Percentiles rank a stretch among this genome's conserved stretches.
These are phyloP conservation scores for Naso thynnoides DNA, from an alignment of 2,797 vertebrate species.

Conservation along the genomic window DNA sequence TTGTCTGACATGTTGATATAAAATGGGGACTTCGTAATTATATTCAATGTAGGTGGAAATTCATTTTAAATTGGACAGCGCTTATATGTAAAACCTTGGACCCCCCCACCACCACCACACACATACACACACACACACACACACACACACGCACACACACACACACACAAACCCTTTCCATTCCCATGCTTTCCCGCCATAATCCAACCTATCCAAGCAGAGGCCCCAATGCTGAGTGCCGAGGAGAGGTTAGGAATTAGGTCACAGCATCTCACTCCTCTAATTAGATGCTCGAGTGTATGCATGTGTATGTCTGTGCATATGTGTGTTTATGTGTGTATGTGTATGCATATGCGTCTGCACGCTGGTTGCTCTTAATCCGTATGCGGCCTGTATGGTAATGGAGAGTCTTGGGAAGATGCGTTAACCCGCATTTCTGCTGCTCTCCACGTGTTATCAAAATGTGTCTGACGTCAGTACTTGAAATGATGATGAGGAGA, in stretches of 20 bases:
- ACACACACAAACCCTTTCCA: background rate
- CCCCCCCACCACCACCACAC: too few relatives aligned
- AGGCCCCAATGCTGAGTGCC: constrained; percentile 52
- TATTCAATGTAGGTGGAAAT: background rate
- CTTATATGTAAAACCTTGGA: background rate
- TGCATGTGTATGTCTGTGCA: constrained; percentile 51
- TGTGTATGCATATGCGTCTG: constrained; percentile 56
- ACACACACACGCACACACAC: too few relatives aligned
- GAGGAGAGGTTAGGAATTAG: constrained; percentile 78
- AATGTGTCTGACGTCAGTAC: constrained; percentile 44
- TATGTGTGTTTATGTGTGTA: constrained; percentile 33
- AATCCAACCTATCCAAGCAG: constrained; percentile 58
- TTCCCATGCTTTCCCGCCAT: constrained; percentile 47
- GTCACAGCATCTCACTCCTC: constrained; percentile 75
- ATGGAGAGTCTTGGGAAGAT: constrained; percentile 68
- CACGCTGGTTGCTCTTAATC: constrained; percentile 75
- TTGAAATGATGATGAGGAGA: constrained; percentile 29
- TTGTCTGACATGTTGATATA: background rate
- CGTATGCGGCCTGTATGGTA: constrained; percentile 73
- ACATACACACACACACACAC: too few relatives aligned
- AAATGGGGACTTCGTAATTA: background rate
- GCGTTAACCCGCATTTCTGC: constrained; percentile 65
- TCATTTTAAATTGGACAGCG: background rate
- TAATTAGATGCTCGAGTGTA: constrained; percentile 75
- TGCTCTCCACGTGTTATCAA: constrained; percentile 39